phyloP scores from a whole-genome alignment of 2,888 invertebrate species.

The Ochropleura leucogaster region DNA sequence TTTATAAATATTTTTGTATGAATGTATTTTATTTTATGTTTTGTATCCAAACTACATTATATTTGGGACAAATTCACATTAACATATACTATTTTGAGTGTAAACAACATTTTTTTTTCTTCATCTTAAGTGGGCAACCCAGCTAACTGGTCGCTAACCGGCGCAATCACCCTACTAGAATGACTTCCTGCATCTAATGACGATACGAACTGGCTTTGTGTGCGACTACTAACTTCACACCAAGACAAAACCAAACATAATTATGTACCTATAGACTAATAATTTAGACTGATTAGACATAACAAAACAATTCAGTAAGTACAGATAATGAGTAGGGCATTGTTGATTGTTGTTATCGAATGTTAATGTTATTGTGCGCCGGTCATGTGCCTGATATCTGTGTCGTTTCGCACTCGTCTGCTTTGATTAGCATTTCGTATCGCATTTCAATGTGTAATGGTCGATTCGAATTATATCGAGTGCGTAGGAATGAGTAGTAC shows the following conservation, averaged over 20 bases:
- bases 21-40: no score
- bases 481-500: neutral
- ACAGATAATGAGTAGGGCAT: conserved; percentile 11
- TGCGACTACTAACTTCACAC: neutral
- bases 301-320: neutral
- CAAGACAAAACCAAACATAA: conserved; percentile 1
- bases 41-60: no score
- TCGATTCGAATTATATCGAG: neutral
- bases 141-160: no score
- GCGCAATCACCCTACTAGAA: no score
- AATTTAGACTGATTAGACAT: neutral
- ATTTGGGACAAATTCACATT: no score
- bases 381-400: conserved; percentile 40
- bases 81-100: no score
- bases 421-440: conserved; percentile 35
- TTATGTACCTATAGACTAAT: neutral
- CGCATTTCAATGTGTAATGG: conserved; percentile 13
- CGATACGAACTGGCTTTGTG: neutral
- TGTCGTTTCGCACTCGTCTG: conserved; percentile 7
- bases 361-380: conserved; percentile 19
- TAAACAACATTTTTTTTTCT: no score
- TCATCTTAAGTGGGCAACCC: no score
- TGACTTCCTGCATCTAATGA: neutral
- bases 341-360: conserved; percentile 38
- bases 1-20: no score